Conservation (phyloP, 2,888 invertebrate genomes). For the Theodoxus fluviatilis region DNA sequence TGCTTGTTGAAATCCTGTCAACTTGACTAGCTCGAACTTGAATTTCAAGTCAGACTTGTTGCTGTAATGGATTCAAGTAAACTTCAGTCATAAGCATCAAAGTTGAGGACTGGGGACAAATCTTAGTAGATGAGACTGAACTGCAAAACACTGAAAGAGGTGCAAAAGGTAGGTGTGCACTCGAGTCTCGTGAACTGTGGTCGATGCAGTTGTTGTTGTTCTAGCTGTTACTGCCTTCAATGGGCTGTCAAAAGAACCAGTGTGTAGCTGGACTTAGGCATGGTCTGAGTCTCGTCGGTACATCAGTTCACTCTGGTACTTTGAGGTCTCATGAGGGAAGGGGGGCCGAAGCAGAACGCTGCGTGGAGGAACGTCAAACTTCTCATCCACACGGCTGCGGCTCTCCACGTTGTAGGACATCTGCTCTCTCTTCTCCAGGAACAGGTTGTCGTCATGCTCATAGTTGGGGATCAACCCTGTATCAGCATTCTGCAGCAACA, state of each 20-base stretch:
- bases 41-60: too few relatives aligned
- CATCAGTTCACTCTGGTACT: conserved; percentile 62
- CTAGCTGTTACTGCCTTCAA: background rate
- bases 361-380: conserved; percentile 54
- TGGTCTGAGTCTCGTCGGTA: conserved; percentile 42
- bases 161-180: too few relatives aligned
- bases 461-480: conserved; percentile 60
- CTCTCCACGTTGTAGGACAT: conserved; percentile 64
- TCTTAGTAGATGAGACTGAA: too few relatives aligned
- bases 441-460: conserved; percentile 64
- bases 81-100: too few relatives aligned
- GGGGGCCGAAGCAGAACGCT: conserved; percentile 54
- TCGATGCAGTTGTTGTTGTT: too few relatives aligned
- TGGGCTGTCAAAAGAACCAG: background rate
- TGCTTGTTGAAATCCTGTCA: too few relatives aligned
- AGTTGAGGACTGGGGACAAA: too few relatives aligned
- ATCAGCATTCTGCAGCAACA: conserved; percentile 60
- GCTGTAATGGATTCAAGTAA: too few relatives aligned
- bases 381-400: conserved; percentile 55
- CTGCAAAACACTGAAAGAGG: too few relatives aligned
- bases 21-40: too few relatives aligned
- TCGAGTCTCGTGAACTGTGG: too few relatives aligned
- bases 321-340: conserved; percentile 55
- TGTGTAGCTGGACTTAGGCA: background rate
- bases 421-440: conserved; percentile 63